phyloP scores from a whole-genome alignment of 2,888 invertebrate genomes.

The Rhabditoides inermis region DNA sequence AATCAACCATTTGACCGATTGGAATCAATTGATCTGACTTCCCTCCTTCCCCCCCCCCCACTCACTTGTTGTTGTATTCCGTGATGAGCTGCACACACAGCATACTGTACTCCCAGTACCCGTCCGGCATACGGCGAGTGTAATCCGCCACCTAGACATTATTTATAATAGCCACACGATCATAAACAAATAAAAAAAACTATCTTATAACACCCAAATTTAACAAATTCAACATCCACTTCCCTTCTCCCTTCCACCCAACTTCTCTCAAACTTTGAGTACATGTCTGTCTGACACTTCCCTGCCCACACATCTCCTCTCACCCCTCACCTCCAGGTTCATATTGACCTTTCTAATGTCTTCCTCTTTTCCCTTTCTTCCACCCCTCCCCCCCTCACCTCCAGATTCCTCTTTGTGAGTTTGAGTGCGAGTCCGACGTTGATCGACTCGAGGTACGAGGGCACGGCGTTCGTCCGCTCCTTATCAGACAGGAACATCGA shows the following conservation, averaged over 20 bases:
- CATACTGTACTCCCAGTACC: constrained; percentile 29
- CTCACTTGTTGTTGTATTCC: constrained; percentile 63
- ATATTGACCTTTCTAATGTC: too few relatives aligned
- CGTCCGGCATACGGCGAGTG: constrained; percentile 62
- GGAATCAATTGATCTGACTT: too few relatives aligned
- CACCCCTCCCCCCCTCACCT: constrained; percentile 57
- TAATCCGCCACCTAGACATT: constrained; percentile 63
- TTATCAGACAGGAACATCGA: constrained; percentile 64
- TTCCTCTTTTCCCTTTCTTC: neutral
- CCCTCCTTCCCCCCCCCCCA: neutral
- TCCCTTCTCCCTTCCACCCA: constrained; percentile 66
- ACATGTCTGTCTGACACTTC: constrained; percentile 86
- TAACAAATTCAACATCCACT: constrained; percentile 15
- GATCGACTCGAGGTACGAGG: constrained; percentile 50
- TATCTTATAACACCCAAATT: constrained; percentile 4
- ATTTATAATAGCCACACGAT: constrained; percentile 55
- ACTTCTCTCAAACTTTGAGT: constrained; percentile 75
- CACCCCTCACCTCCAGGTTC: too few relatives aligned
- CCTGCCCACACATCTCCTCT: too few relatives aligned
- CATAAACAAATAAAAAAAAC: neutral
- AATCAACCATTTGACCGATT: too few relatives aligned
- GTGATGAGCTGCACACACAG: constrained; percentile 58
- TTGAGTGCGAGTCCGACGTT: constrained; percentile 87
- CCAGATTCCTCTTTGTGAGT: constrained; percentile 68
- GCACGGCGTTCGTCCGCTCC: constrained; percentile 27